phyloP scores from a whole-genome alignment of 2,888 invertebrate genomes.

The Orgyia antiqua region DNA sequence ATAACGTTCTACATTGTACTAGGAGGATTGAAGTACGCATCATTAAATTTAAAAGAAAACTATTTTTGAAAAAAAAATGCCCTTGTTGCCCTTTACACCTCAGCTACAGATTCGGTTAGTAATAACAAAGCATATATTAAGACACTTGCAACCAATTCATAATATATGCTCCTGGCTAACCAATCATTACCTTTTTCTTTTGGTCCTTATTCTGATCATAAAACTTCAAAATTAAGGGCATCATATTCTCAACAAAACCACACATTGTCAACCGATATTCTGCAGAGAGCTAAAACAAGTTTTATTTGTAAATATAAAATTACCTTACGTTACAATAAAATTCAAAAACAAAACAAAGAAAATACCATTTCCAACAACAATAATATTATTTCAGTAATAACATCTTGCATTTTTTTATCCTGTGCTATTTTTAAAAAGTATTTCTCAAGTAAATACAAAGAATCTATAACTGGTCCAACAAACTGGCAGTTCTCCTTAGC shows the following conservation, averaged over 20 bases:
- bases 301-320: not conserved
- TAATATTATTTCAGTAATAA: constrained; percentile 51
- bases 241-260: constrained; percentile 67
- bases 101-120: too few species aligned
- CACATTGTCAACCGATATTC: constrained; percentile 73
- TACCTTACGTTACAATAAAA: not conserved
- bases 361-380: constrained; percentile 51
- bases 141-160: too few species aligned
- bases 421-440: constrained; percentile 41
- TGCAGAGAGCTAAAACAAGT: constrained; percentile 58
- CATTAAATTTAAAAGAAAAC: too few species aligned
- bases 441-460: constrained; percentile 41
- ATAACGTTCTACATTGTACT: too few species aligned
- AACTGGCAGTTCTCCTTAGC: constrained; percentile 60
- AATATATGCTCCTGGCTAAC: too few species aligned
- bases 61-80: too few species aligned
- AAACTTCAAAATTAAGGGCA: constrained; percentile 58
- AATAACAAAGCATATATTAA: too few species aligned
- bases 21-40: too few species aligned
- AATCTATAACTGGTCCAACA: constrained; percentile 48
- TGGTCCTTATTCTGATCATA: constrained; percentile 62
- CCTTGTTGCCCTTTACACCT: too few species aligned
- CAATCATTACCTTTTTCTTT: constrained; percentile 70
- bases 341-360: not conserved
- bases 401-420: constrained; percentile 63